Conservation (phyloP, 2,888 invertebrate species). For the Cetonia aurata region DNA sequence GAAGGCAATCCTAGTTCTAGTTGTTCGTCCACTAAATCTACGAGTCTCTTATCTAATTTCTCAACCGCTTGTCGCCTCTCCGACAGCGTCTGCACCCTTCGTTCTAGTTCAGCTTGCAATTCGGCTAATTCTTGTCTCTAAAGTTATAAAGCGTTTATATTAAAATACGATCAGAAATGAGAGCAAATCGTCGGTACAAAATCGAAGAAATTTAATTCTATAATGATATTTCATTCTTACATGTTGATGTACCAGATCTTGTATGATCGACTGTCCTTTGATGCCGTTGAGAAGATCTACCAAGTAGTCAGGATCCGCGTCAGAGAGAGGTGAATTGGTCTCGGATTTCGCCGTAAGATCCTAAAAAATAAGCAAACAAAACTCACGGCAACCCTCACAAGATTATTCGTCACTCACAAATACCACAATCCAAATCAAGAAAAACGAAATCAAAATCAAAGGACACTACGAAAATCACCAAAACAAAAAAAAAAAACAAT, state of each 20-base stretch:
- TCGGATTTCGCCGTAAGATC: conserved; percentile 71
- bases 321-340: conserved; percentile 67
- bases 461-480: conserved; percentile 39
- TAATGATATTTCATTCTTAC: conserved; percentile 67
- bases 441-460: conserved; percentile 41
- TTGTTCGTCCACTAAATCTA: conserved; percentile 76
- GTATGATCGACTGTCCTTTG: conserved; percentile 76
- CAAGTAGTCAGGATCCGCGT: conserved; percentile 73
- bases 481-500: conserved; percentile 43
- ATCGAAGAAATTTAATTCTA: too few species aligned
- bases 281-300: conserved; percentile 76
- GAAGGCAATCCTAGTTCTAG: conserved; percentile 67
- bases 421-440: conserved; percentile 41
- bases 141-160: conserved; percentile 39
- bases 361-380: conserved; percentile 58
- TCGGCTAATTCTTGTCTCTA: conserved; percentile 81
- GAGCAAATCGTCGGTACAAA: too few species aligned
- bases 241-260: conserved; percentile 79
- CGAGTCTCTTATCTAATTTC: conserved; percentile 77
- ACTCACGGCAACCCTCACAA: conserved; percentile 36
- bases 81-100: conserved; percentile 73
- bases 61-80: conserved; percentile 77
- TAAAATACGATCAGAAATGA: not conserved
- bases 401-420: conserved; percentile 36
- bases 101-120: conserved; percentile 77